Conservation (phyloP, 2,888 invertebrate species). For the Drosophila mulleri region DNA sequence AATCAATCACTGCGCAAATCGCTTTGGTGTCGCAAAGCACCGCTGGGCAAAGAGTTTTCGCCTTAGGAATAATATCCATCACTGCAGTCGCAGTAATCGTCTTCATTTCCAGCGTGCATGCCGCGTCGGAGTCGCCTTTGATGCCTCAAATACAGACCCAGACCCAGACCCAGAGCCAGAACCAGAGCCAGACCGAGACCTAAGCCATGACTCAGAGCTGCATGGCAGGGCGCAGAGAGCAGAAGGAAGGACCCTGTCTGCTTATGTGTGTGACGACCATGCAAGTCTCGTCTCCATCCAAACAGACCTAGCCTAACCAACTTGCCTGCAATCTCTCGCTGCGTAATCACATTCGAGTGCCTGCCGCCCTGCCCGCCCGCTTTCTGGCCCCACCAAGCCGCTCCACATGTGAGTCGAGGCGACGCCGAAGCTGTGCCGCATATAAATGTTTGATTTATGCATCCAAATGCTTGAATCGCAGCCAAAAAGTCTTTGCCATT, state of each 20-base stretch:
- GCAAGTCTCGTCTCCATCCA: constrained; percentile 52
- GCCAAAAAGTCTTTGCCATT: constrained; percentile 81
- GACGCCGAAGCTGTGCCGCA: constrained; percentile 77
- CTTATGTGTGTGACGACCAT: constrained; percentile 56
- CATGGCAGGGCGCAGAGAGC: constrained; percentile 28
- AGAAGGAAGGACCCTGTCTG: constrained; percentile 28
- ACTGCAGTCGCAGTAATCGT: constrained; percentile 77
- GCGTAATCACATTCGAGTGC: constrained; percentile 81
- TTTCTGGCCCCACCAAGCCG: background rate
- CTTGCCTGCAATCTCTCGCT: constrained; percentile 76
- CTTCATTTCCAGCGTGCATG: constrained; percentile 75
- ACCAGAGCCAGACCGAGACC: background rate
- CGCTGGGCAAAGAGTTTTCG: constrained; percentile 82
- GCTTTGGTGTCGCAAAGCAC: constrained; percentile 81
- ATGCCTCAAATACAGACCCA: constrained; percentile 45
- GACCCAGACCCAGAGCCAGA: constrained; percentile 1
- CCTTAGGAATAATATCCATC: constrained; percentile 81
- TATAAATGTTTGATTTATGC: constrained; percentile 83
- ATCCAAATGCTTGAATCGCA: constrained; percentile 82
- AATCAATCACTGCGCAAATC: constrained; percentile 78
- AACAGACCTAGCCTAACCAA: constrained; percentile 48
- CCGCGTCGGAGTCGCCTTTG: constrained; percentile 81
- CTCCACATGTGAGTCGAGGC: constrained; percentile 72
- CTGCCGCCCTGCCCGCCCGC: constrained; percentile 41
- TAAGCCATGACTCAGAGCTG: constrained; percentile 71